Conservation (phyloP, 1,140 invertebrate species). For the Aphaenogaster ashmeadi region DNA sequence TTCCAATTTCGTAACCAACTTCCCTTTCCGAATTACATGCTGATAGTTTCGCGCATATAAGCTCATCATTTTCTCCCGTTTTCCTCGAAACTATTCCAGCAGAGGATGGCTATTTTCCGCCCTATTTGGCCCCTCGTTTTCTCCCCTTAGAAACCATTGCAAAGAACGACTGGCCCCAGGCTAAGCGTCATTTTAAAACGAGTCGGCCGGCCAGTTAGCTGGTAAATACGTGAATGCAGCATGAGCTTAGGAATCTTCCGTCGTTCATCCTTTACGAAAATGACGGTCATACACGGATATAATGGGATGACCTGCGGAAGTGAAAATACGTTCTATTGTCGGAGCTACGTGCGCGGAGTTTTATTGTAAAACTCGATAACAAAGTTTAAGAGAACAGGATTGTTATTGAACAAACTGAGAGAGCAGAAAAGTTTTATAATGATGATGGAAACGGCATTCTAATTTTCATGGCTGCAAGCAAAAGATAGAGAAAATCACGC, state of each 20-base stretch:
- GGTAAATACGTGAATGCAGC: conserved; percentile 70
- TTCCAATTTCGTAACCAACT: neutral
- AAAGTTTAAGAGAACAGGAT: conserved; percentile 28
- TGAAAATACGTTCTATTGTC: conserved; percentile 17
- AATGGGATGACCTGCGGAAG: neutral
- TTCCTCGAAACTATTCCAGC: neutral
- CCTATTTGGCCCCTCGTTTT: neutral
- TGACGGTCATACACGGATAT: conserved; percentile 19
- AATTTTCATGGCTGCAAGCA: conserved; percentile 10
- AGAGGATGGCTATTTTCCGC: conserved; percentile 15
- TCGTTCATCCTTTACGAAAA: conserved; percentile 34
- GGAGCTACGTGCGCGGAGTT: neutral
- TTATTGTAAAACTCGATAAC: conserved; percentile 44
- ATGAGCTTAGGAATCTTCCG: conserved; percentile 43
- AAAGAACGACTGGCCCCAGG: conserved; percentile 53
- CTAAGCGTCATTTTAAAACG: conserved; percentile 58
- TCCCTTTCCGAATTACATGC: neutral
- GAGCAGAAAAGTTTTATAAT: conserved; percentile 30
- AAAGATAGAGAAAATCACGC: neutral
- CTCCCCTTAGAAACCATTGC: conserved; percentile 28
- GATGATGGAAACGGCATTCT: conserved; percentile 31
- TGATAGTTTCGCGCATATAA: neutral
- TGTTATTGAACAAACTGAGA: conserved; percentile 43
- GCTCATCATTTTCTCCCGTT: neutral
- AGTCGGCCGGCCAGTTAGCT: conserved; percentile 61